Base-by-base conservation (phyloP, 2,113 vertebrate species). In the Coptodon bakossiorum region DNA sequence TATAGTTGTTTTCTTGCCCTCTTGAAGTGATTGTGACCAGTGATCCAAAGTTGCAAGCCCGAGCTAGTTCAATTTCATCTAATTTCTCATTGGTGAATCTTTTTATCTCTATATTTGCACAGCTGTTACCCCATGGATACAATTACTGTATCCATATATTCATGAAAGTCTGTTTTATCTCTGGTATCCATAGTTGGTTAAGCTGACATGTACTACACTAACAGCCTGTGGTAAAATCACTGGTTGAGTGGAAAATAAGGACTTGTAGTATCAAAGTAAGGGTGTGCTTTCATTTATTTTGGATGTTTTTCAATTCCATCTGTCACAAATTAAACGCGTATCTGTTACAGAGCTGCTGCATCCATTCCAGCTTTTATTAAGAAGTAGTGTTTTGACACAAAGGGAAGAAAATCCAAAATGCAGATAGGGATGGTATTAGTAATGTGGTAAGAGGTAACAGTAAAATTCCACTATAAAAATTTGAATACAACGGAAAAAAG, bases 271-370 rank as follows among this genome's bases (percentile, higher is more conserved):
- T 94, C 86, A 92, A 92, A 92, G 82, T 76, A 68, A 76, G 88
- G 71, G 81, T 89, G 54, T 86, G 88, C 88, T 89, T 92, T 86
- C 4, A 31, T 93, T 89, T 89, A 6, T 86, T 87, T 89, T 94
- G 93, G 88, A 90, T 48, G 34, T 6, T 66, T 63, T 90, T 90
- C 83, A 87, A 73, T 81, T 80, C 54, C 22, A 83, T 79, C 81
- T 94, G 86, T 86, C 57, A 88, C 68, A 73, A 61, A 43, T 66
- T 48, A 87, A 90, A 63, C 50, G 43, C 73, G 14, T 80, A 76
- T 90, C 4, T 84, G 54, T 57, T 76, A 13, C 17, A 80, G 27
- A 83, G n/a, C 68, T 14, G 22, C 48, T 83, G 31, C 68, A 34
- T 63, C 38, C 19, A 66, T 84, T 86, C 68, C 81, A 92, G 68